These are phyloP conservation scores for Poecilia gillii DNA, from an alignment of 2,797 vertebrate genomes.

Conservation along the genomic window DNA sequence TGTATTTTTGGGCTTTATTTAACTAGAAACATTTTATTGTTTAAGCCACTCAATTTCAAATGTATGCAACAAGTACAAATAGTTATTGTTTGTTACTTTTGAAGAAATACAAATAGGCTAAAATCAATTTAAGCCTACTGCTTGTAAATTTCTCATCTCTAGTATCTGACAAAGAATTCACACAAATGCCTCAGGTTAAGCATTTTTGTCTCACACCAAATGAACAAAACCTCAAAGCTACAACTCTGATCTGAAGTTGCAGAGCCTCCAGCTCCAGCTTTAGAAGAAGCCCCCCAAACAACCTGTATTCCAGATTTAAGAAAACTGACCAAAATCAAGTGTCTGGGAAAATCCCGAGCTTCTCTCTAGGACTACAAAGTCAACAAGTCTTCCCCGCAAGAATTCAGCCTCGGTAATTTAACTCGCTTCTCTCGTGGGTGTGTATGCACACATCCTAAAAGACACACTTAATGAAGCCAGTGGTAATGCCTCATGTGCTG, in stretches of 20 bases:
- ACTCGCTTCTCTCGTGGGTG: slow-evolving; percentile 27
- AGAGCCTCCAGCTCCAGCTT: slow-evolving; percentile 26
- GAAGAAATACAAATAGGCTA: neutral
- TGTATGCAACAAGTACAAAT: neutral
- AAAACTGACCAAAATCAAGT: slow-evolving; percentile 38
- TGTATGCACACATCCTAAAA: slow-evolving; percentile 29
- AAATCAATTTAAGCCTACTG: neutral
- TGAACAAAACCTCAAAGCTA: slow-evolving; percentile 22
- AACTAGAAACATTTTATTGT: neutral
- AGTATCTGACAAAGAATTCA: neutral
- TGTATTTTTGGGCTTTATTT: neutral
- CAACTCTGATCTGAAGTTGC: slow-evolving; percentile 8
- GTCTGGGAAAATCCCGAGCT: slow-evolving; percentile 59
- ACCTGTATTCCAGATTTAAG: slow-evolving; percentile 20
- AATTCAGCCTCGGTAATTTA: slow-evolving; percentile 40
- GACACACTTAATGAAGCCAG: slow-evolving; percentile 29
- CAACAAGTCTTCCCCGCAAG: slow-evolving; percentile 54
- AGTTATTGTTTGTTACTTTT: neutral
- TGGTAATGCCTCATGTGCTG: slow-evolving; percentile 24
- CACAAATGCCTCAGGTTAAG: slow-evolving; percentile 14
- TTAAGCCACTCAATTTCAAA: neutral
- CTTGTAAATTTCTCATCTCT: neutral
- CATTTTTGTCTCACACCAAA: slow-evolving; percentile 6
- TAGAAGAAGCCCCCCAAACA: slow-evolving; percentile 30
- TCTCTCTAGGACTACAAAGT: slow-evolving; percentile 50